Evolutionary conservation across 35 echinoderm and acorn worm species (phyloP), one percentile per base, ranked within the genome.

Genomic region (Apostichopus californicus): DNA sequence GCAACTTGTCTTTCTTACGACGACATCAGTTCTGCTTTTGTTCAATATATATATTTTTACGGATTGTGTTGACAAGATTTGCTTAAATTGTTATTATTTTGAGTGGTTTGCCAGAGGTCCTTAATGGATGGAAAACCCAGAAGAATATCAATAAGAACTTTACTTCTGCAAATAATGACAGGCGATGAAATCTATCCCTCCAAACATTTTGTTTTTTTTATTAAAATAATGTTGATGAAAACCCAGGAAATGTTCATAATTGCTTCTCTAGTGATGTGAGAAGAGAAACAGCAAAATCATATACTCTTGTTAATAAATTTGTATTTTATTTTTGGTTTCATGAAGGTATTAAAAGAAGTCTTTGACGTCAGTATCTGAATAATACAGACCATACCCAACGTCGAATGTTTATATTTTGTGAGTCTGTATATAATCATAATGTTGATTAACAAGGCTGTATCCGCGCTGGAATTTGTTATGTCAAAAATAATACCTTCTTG

Each of bases 151-250:
- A 75, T 75, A 20, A 75, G 71, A 18, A n/a, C 71, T 22, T 75
- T 75, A 18, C 17, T 75, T 18, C 6, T 20, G n/a, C 7, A 75
- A 7, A 18, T 75, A 75, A 75, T 75, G 71, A 18, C 14, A 75
- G 71, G 71, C 17, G 71, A 75, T 75, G 71, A 75, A 75, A 75
- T 75, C 21, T 7, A 22, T 75, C 71, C n/a, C n/a, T 75, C 14
- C 71, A 18, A 75, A 46, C 34, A 3, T 46, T 46, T 75, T 22
- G 7, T 75, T 75, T 18, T 75, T 75, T 75, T 75, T 13, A 18
- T 18, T 75, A 22, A 75, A 75, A 75, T 75, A 75, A 75, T 20
- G 20, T 75, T 75, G 71, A 75, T 75, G 71, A 75, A 75, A 75
- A 75, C 6, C 71, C 18, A 75, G 20, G 71, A 75, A 75, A n/a